Percentiles rank a stretch among this genome's conserved stretches.
These are phyloP conservation scores for Drosophila baimaii DNA, from an alignment of 1,140 invertebrate species.

Conservation along the genomic window DNA sequence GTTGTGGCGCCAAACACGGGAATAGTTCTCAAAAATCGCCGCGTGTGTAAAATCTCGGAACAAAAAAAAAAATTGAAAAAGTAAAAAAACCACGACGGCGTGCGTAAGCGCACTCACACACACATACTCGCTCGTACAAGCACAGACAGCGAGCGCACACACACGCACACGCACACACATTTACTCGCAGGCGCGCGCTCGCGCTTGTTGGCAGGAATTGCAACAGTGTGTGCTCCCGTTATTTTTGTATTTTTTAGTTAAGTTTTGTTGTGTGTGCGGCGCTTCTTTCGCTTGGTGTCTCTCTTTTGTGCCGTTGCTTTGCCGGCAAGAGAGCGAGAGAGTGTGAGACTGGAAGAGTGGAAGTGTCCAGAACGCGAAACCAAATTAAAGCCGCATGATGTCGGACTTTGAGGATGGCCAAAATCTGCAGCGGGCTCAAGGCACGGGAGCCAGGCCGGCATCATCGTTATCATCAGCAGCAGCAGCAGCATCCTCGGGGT, in stretches of 20 bases:
- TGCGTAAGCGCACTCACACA: constrained; percentile 37
- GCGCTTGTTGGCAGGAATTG: constrained; percentile 39
- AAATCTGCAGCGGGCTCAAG: constrained; percentile 13
- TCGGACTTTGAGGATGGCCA: constrained; percentile 63
- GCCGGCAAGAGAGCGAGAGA: constrained; percentile 44
- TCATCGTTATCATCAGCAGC: too few species aligned
- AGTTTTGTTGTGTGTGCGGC: constrained; percentile 42
- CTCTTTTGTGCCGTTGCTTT: constrained; percentile 37
- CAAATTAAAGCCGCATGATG: constrained; percentile 62
- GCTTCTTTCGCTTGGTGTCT: constrained; percentile 44
- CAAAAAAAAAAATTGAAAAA: neutral
- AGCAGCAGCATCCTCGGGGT: neutral
- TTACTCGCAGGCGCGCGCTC: constrained; percentile 16
- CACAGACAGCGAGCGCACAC: constrained; percentile 23
- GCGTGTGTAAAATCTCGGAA: constrained; percentile 21
- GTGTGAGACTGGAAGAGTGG: neutral
- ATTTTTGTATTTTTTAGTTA: constrained; percentile 36
- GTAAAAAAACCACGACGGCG: constrained; percentile 20
- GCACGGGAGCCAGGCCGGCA: constrained; percentile 7
- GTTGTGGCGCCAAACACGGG: constrained; percentile 23
- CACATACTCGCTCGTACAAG: neutral
- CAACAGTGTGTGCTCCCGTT: constrained; percentile 65
- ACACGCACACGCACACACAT: constrained; percentile 9
- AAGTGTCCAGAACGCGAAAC: constrained; percentile 5
- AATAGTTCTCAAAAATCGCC: constrained; percentile 11